Percentiles rank a stretch among this genome's conserved stretches.
phyloP scores from a whole-genome alignment of 2,113 vertebrate genomes.

The Conger conger region DNA sequence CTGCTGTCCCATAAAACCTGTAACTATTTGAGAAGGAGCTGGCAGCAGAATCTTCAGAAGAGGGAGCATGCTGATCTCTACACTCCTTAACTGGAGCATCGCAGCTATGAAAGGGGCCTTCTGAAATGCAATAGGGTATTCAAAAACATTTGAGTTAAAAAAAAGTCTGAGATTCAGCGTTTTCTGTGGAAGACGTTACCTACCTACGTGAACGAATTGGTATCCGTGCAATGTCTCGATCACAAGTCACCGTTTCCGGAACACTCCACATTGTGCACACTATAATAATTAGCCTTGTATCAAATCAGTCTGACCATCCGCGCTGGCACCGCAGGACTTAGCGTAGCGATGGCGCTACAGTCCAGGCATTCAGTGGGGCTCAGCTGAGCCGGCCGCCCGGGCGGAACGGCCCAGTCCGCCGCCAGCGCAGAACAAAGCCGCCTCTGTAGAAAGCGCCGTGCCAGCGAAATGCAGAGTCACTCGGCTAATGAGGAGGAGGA shows the following conservation, averaged over 20 bases:
- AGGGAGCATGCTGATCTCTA: neutral
- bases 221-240: neutral
- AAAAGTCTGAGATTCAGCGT: too few species aligned
- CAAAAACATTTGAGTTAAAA: too few species aligned
- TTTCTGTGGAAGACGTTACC: neutral
- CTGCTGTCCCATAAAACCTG: too few species aligned
- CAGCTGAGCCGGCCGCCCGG: neutral
- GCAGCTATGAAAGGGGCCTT: too few species aligned
- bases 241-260: neutral
- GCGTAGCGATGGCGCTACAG: neutral
- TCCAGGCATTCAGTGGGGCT: neutral
- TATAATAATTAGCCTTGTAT: neutral
- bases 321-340: neutral
- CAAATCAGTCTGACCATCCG: neutral
- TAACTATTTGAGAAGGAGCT: neutral
- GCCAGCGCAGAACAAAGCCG: conserved; percentile 36
- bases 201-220: neutral
- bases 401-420: conserved; percentile 29
- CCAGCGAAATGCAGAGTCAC: conserved; percentile 45
- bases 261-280: neutral
- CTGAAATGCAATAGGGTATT: too few species aligned
- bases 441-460: conserved; percentile 35
- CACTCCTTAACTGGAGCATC: too few species aligned
- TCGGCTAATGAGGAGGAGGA: conserved; percentile 30
- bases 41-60: neutral